Conservation (phyloP, 2,888 invertebrate species). For the Hartigia nigra region DNA sequence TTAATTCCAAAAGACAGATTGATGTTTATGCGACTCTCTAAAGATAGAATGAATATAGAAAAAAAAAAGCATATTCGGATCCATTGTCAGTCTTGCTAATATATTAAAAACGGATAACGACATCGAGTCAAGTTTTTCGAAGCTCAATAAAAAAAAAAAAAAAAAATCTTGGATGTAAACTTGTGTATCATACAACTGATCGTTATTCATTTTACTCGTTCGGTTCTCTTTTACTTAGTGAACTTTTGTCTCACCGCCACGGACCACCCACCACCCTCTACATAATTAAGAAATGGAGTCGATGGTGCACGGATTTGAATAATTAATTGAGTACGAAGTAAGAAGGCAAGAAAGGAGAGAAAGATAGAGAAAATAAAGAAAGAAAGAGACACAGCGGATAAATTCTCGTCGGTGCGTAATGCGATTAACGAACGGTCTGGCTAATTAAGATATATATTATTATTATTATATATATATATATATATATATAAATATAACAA, state of each 20-base stretch:
- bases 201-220: conserved; percentile 59
- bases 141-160: conserved; percentile 37
- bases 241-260: conserved; percentile 38
- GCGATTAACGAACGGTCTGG: background rate
- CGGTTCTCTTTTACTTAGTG: conserved; percentile 55
- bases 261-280: conserved; percentile 20
- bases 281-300: conserved; percentile 25
- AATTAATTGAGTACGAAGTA: background rate
- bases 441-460: background rate
- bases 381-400: background rate
- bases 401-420: background rate
- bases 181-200: conserved; percentile 54
- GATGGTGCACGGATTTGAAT: conserved; percentile 8
- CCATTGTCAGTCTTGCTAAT: background rate
- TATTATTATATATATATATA: conserved; percentile 4
- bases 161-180: conserved; percentile 54
- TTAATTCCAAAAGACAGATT: background rate
- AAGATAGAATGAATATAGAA: background rate
- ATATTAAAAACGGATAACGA: background rate
- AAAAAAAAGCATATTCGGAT: background rate
- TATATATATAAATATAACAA: background rate
- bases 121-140: conserved; percentile 21
- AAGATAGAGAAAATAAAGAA: background rate
- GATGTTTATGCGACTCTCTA: background rate
- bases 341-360: conserved; percentile 13